Evolutionary conservation across 2,888 invertebrate species (phyloP), one percentile per base, ranked within the genome.

Genomic region (Phoenoteleia sp.): DNA sequence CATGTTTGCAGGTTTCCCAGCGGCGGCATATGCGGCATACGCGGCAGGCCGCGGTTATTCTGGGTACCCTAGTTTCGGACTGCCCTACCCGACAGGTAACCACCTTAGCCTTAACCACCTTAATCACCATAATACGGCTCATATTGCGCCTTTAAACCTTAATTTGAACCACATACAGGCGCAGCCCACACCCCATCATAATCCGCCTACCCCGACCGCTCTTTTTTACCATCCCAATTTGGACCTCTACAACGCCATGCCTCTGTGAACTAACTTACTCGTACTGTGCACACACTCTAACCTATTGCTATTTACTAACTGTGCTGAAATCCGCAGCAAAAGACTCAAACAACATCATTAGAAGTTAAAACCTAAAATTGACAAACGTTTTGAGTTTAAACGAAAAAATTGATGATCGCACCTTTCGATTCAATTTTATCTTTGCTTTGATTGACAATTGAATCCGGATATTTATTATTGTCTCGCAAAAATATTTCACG

Each of bases 31-130:
- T 95, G 98, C 98, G 95, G 98, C 98, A 94, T 98, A 98, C 95
- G 98, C 98, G 96, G 98, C 98, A 94, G 98, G 98, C 95, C 97
- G 98, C 95, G 98, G 98, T 94, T 98, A 98, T 96, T 98, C 98
- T 95, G 98, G 98, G 96, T 98, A 98, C 96, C 98, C 98, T 95
- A 98, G 98, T 96, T 98, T 98, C 96, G 98, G 98, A 96, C 97
- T 98, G 95, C 98, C 98, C 94, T 98, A 98, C 95, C 98, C 98
- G 94, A 97, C 98, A 98, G 98, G 98, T 98, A 98, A 98, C 96
- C 95, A 96, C 95, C 96, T 96, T 95, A 96, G 96, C 96, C 96
- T 96, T 95, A 96, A 96, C 95, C 96, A 96, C 95, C 94, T 94
- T 92, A 94, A 94, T 91, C 94, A 94, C 91, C 93, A 94, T 92